These are phyloP conservation scores for Tetragonula carbonaria DNA, from an alignment of 2,888 invertebrate species.

Conservation along the genomic window DNA sequence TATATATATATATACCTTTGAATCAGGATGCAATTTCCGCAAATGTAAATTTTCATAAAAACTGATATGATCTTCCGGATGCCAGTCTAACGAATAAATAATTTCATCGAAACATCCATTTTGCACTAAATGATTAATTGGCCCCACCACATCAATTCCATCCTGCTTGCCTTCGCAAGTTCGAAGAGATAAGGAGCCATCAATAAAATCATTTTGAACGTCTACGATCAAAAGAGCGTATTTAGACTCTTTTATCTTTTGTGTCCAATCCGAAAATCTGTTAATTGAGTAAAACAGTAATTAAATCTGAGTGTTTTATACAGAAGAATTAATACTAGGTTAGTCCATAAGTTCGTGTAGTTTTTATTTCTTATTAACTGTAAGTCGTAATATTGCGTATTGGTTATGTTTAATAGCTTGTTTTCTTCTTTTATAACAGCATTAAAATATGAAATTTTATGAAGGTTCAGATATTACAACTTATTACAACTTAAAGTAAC, in stretches of 20 bases:
- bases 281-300: constrained; percentile 9
- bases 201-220: constrained; percentile 99
- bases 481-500: too few species aligned
- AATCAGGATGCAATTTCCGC: constrained; percentile 89
- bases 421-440: neutral
- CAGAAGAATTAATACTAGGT: neutral
- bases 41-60: constrained; percentile 95
- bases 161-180: constrained; percentile 95
- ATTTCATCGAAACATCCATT: constrained; percentile 92
- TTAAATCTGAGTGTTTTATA: neutral
- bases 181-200: constrained; percentile 95
- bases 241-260: constrained; percentile 88
- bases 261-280: constrained; percentile 94
- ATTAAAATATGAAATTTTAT: neutral
- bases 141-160: constrained; percentile 93
- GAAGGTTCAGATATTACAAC: neutral
- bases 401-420: neutral
- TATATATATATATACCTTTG: constrained; percentile 66
- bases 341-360: neutral
- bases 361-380: neutral
- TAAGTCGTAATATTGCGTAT: neutral
- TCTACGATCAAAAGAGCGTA: constrained; percentile 96
- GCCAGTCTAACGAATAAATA: constrained; percentile 98
- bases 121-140: constrained; percentile 93
- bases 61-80: constrained; percentile 96